These are phyloP conservation scores for Papilio demoleus DNA, from an alignment of 2,888 invertebrate genomes.

Conservation along the genomic window DNA sequence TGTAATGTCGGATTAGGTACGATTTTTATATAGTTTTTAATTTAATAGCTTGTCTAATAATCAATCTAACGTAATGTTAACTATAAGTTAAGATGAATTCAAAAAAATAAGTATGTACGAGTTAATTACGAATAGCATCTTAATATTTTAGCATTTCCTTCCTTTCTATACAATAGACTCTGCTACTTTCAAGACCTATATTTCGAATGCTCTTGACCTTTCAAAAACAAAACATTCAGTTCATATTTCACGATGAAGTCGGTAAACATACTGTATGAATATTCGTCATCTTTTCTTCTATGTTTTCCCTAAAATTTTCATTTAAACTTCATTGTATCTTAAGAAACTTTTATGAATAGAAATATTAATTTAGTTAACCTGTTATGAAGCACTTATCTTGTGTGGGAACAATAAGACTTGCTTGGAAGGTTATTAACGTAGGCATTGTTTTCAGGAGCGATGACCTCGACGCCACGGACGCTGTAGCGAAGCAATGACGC, in stretches of 20 bases:
- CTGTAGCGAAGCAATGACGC: conserved; percentile 67
- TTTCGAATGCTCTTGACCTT: neutral
- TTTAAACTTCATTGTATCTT: neutral
- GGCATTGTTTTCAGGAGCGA: conserved; percentile 76
- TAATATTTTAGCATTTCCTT: no score
- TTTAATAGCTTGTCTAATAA: no score
- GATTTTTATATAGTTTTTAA: no score
- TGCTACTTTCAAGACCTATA: neutral
- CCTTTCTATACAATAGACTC: no score
- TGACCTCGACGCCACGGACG: conserved; percentile 59
- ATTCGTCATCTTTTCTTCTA: neutral
- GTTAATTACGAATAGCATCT: no score
- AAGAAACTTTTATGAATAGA: conserved; percentile 14
- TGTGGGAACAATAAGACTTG: conserved; percentile 45
- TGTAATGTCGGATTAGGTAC: no score
- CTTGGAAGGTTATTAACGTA: conserved; percentile 64
- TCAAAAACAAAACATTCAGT: neutral
- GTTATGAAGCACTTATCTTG: conserved; percentile 18
- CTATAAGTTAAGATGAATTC: no score
- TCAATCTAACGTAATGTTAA: no score
- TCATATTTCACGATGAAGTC: neutral
- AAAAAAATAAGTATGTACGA: no score
- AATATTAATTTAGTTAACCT: conserved; percentile 31
- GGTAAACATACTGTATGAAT: neutral
- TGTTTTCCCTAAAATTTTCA: neutral